These are phyloP conservation scores for Fistularia commersonii DNA, from an alignment of 2,797 vertebrate species.

Conservation along the genomic window DNA sequence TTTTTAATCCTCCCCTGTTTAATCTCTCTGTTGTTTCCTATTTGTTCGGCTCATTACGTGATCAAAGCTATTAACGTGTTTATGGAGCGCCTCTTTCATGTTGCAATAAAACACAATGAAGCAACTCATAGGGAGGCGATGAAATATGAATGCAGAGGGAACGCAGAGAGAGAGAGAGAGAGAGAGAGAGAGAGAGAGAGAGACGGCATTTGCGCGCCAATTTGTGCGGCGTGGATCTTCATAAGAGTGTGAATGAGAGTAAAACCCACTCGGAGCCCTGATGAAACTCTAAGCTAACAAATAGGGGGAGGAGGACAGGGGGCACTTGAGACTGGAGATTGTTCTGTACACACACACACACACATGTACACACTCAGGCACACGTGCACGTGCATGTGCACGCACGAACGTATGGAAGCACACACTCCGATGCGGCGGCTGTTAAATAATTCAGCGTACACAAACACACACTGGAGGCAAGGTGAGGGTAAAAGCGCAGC, in stretches of 20 bases:
- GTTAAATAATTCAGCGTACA: conserved; percentile 67
- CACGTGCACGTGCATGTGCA: too few relatives aligned
- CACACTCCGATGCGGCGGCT: conserved; percentile 52
- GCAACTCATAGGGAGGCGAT: conserved; percentile 45
- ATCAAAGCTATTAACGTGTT: conserved; percentile 71
- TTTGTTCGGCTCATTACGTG: conserved; percentile 70
- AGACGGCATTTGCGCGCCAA: conserved; percentile 9
- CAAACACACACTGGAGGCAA: conserved; percentile 67
- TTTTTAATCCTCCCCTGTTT: conserved; percentile 43
- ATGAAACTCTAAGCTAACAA: conserved; percentile 49
- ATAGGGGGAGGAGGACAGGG: conserved; percentile 30
- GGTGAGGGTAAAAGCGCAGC: conserved; percentile 59
- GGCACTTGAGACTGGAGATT: conserved; percentile 43
- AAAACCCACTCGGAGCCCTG: conserved; percentile 35
- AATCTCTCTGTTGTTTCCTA: conserved; percentile 67
- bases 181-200: too few relatives aligned
- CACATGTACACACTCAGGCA: conserved; percentile 17
- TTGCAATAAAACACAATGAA: conserved; percentile 60
- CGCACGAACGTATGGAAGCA: conserved; percentile 56
- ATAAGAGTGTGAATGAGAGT: conserved; percentile 16
- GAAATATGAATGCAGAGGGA: conserved; percentile 55
- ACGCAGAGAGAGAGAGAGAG: too few relatives aligned
- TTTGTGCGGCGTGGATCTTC: conserved; percentile 5
- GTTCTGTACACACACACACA: conserved; percentile 15
- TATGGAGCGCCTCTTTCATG: conserved; percentile 64